Conservation (phyloP, 1,140 invertebrate species). For the Atta cephalotes region DNA sequence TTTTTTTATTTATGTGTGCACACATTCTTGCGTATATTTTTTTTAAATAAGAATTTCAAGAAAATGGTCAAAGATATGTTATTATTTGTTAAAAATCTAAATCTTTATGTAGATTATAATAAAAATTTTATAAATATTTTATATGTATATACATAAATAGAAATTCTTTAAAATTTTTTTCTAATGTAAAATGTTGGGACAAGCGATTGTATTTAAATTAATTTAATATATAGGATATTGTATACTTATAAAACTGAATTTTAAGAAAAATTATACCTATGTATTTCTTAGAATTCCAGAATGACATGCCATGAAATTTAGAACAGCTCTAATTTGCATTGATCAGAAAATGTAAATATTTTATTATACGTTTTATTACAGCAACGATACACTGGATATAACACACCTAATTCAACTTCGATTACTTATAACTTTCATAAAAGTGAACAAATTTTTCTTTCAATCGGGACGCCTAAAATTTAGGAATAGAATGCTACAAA, state of each 20-base stretch:
- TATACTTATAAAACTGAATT: not conserved
- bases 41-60: too few relatives aligned
- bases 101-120: not conserved
- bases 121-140: not conserved
- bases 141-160: not conserved
- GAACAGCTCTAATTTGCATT: not conserved
- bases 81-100: too few relatives aligned
- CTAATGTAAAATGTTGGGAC: not conserved
- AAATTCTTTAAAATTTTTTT: not conserved
- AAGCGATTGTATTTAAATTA: not conserved
- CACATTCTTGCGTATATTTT: too few relatives aligned
- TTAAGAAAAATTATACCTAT: not conserved
- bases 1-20: too few relatives aligned
- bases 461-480: too few relatives aligned
- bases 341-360: not conserved
- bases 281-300: not conserved
- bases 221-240: not conserved
- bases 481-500: too few relatives aligned
- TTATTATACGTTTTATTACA: too few relatives aligned
- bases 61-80: too few relatives aligned
- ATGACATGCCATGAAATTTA: not conserved
- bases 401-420: too few relatives aligned
- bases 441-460: too few relatives aligned
- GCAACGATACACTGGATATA: too few relatives aligned
- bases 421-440: too few relatives aligned